phyloP scores from a whole-genome alignment of 2,888 invertebrate species.

The Taphrorychus bicolor region DNA sequence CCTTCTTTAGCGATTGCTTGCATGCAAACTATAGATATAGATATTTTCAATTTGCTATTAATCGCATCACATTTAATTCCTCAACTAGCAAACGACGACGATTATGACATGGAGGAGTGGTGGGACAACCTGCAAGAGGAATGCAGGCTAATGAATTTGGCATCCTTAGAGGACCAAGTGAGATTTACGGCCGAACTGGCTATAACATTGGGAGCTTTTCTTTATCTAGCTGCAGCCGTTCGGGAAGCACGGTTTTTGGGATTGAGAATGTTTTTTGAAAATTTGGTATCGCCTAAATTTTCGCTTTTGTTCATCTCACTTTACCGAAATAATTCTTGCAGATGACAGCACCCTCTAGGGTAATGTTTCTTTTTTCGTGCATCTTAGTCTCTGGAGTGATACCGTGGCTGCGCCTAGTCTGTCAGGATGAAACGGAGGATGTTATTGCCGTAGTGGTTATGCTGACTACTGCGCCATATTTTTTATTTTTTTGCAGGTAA shows the following conservation, averaged over 20 bases:
- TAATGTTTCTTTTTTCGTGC: constrained; percentile 95
- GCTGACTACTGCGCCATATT: constrained; percentile 95
- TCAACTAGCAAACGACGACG: constrained; percentile 43
- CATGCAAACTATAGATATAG: too few relatives aligned
- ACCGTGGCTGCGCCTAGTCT: constrained; percentile 84
- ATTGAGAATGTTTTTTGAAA: constrained; percentile 92
- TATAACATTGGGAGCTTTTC: constrained; percentile 81
- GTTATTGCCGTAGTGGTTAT: constrained; percentile 91
- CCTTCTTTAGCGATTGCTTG: too few relatives aligned
- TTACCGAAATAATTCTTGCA: constrained; percentile 54
- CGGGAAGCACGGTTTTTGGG: constrained; percentile 92
- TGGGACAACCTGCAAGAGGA: constrained; percentile 76
- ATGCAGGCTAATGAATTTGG: constrained; percentile 73
- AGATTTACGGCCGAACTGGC: constrained; percentile 80
- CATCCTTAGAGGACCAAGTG: constrained; percentile 67
- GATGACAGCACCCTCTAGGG: constrained; percentile 88
- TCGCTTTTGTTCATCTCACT: neutral
- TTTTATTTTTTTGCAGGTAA: constrained; percentile 96
- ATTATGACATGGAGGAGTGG: constrained; percentile 69
- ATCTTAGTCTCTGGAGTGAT: constrained; percentile 80
- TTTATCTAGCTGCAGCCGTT: constrained; percentile 84
- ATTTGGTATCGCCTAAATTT: constrained; percentile 69
- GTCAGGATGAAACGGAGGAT: constrained; percentile 88
- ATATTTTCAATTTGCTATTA: too few relatives aligned
- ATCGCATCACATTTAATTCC: too few relatives aligned